phyloP scores from a whole-genome alignment of 2,888 invertebrate genomes.

The Neelides folsomi region DNA sequence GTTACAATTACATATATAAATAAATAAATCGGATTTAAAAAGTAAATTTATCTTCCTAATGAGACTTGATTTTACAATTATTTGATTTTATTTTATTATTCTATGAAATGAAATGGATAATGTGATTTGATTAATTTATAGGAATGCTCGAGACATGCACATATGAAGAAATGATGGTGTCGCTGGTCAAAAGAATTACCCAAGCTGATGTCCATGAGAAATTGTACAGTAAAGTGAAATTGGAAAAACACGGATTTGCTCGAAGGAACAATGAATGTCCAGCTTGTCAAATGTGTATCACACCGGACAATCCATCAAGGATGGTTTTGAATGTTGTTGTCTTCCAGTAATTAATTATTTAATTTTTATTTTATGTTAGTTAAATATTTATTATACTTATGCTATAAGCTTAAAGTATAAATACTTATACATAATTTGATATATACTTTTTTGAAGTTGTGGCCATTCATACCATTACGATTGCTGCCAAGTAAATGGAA shows the following conservation, averaged over 20 bases:
- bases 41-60: neutral
- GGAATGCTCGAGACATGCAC: slow-evolving; percentile 62
- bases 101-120: slow-evolving; percentile 33
- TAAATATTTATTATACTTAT: neutral
- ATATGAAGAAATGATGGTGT: slow-evolving; percentile 58
- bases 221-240: slow-evolving; percentile 31
- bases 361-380: neutral
- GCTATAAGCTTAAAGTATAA: neutral
- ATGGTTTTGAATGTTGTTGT: slow-evolving; percentile 22
- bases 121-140: slow-evolving; percentile 45
- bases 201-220: slow-evolving; percentile 54
- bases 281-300: slow-evolving; percentile 17
- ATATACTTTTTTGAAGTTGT: slow-evolving; percentile 27
- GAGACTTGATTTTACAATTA: neutral
- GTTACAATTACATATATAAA: neutral
- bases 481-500: slow-evolving; percentile 22
- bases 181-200: slow-evolving; percentile 52
- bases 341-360: slow-evolving; percentile 31
- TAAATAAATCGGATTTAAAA: neutral
- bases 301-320: too few species aligned
- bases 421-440: too few species aligned
- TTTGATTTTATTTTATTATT: neutral
- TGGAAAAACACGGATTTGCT: slow-evolving; percentile 23
- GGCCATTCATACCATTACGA: slow-evolving; percentile 34
- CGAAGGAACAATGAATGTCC: slow-evolving; percentile 21